These are phyloP conservation scores for Netelia inedita DNA, from an alignment of 2,888 invertebrate genomes.

Conservation along the genomic window DNA sequence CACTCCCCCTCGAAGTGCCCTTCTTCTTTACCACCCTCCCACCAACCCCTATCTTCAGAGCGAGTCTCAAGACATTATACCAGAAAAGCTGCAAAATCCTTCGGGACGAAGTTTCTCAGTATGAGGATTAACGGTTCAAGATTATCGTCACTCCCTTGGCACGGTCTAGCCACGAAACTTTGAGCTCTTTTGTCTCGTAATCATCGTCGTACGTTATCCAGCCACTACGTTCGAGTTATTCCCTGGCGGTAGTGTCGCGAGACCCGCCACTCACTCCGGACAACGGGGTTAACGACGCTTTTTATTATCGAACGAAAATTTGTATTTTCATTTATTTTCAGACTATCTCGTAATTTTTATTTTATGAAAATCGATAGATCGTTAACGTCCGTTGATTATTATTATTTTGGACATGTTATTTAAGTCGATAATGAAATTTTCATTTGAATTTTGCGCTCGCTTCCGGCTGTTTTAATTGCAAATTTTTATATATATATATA, in stretches of 20 bases:
- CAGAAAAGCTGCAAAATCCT: constrained; percentile 4
- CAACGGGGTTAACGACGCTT: not conserved
- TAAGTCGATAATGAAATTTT: not conserved
- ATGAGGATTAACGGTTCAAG: constrained; percentile 33
- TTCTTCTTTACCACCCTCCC: too few species aligned
- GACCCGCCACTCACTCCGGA: not conserved
- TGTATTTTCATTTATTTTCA: not conserved
- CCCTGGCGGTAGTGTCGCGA: not conserved
- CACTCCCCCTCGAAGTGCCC: too few species aligned
- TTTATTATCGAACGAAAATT: not conserved
- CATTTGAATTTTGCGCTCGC: not conserved
- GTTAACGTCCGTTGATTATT: too few species aligned
- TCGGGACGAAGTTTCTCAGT: constrained; percentile 22
- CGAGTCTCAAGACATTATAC: not conserved
- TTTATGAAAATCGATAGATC: too few species aligned
- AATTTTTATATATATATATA: not conserved
- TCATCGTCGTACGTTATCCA: constrained; percentile 7
- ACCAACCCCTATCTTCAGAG: not conserved
- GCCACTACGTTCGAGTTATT: constrained; percentile 5
- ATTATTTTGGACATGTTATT: not conserved
- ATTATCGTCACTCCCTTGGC: constrained; percentile 20
- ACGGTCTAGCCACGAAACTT: not conserved
- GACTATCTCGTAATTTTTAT: too few species aligned
- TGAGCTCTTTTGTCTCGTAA: not conserved
- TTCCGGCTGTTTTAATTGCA: too few species aligned